Evolutionary conservation across 2,113 vertebrate species (phyloP), one percentile per base, ranked within the genome.

Genomic region (Saguinus midas): DNA sequence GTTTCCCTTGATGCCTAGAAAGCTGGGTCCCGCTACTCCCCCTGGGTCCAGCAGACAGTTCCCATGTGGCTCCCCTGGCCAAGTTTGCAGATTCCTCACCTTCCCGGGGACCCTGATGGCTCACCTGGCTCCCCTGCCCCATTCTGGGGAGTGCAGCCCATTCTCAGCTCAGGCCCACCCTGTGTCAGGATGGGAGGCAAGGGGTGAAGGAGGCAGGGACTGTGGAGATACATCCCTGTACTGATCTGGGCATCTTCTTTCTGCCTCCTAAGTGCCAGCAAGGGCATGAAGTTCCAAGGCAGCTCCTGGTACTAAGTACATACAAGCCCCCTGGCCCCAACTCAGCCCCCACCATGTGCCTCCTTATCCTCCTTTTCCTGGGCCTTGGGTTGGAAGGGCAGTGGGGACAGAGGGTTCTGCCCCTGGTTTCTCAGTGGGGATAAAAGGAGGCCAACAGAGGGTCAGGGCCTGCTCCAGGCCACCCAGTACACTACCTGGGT

Each of bases 361-460:
- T 35, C 52, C 70, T 14, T 14, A 16, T 32, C 25, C 32, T 8
- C 89, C n/a, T 16, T 29, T 27, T 45, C 27, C 0, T 7, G 12
- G 76, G 72, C 50, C 70, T 35, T 0, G 40, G 55, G 10, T 12
- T 11, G 14, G 64, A 72, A 76, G 27, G 35, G 8, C 5, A 21
- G 9, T 0, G 0, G 45, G 57, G 3, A 70, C 48, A 1, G 0
- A 6, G 8, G 3, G 13, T 32, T 64, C 50, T 6, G 0, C 1
- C 73, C 32, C 11, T 1, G 6, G 9, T 32, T 21, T 82, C 64
- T 20, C 4, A n/a, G 17, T 3, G 25, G 48, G 82, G 61, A 37
- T 1, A 1, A 32, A 17, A 0, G 11, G 23, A 12, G 35, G 73
- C 10, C 23, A 35, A 6, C 0, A 16, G 52, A 48, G 21, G 52